A percentile compares a stretch with the other conserved stretches of the same genome.
phyloP scores from a whole-genome alignment of 2,113 vertebrate genomes.

The Saguinus midas region DNA sequence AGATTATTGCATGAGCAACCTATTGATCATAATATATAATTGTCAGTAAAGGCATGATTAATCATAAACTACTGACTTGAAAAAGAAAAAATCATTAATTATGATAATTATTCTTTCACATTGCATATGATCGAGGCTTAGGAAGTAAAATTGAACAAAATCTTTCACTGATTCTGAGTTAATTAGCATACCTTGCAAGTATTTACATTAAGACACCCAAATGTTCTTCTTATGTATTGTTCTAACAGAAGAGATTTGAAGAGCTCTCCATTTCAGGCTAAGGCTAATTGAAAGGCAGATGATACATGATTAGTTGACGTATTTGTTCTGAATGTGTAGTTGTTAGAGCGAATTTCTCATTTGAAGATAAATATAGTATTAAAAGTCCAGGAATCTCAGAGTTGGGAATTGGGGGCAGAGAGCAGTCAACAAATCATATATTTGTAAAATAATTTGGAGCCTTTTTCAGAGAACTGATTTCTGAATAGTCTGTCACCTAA shows the following conservation, averaged over 20 bases:
- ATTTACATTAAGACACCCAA: not conserved
- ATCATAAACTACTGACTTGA: not conserved
- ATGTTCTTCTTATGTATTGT: not conserved
- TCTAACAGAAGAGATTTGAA: slow-evolving; percentile 23
- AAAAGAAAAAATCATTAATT: not conserved
- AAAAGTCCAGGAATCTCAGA: not conserved
- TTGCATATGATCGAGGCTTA: not conserved
- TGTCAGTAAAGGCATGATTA: not conserved
- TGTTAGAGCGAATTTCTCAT: not conserved
- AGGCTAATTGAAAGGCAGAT: slow-evolving; percentile 1
- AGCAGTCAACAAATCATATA: not conserved
- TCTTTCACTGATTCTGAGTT: not conserved
- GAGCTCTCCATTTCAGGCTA: not conserved
- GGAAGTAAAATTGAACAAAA: not conserved
- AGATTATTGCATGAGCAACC: not conserved
- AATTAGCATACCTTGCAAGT: slow-evolving; percentile 6
- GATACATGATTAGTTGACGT: not conserved
- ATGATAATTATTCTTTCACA: not conserved
- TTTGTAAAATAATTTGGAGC: slow-evolving; percentile 22
- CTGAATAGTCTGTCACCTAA: not conserved
- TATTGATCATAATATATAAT: not conserved
- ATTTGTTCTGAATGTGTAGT: not conserved
- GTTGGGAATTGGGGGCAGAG: not conserved
- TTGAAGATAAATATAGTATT: not conserved
- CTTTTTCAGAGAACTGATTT: slow-evolving; percentile 32